A percentile compares a stretch with the other conserved stretches of the same genome.
Evolutionary conservation across 92 coral and sea anemone genomes (phyloP).

Genomic region (Pocillopora grandis): DNA sequence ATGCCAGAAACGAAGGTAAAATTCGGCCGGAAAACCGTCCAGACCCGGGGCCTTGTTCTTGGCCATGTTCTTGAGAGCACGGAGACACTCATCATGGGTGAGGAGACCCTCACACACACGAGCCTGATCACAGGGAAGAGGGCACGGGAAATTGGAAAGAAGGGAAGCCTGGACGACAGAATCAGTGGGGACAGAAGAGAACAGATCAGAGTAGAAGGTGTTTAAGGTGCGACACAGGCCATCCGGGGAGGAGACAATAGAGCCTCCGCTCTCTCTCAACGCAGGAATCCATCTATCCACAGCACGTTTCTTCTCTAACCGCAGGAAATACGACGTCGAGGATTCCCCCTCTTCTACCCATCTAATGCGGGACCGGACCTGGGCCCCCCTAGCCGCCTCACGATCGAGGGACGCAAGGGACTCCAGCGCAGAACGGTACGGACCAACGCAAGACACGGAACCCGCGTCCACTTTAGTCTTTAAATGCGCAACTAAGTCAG

Average conservation of each 20-base stretch:
- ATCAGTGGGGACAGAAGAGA: not conserved
- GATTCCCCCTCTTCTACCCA: constrained; percentile 53
- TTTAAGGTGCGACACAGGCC: constrained; percentile 16
- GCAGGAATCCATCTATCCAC: constrained; percentile 4
- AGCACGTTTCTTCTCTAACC: not conserved
- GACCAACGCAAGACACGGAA: not conserved
- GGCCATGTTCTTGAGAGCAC: constrained; percentile 45
- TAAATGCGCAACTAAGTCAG: not conserved
- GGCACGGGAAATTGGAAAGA: not conserved
- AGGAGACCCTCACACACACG: constrained; percentile 50
- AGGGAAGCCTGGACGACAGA: constrained; percentile 9
- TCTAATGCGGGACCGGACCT: constrained; percentile 8
- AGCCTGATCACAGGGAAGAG: not conserved
- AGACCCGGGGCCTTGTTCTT: constrained; percentile 46
- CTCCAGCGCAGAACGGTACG: too few species aligned
- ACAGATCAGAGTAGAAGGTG: constrained; percentile 8
- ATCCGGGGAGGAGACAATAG: too few species aligned
- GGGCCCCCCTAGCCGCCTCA: too few species aligned
- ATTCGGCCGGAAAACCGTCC: constrained; percentile 68
- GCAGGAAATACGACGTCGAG: constrained; percentile 22
- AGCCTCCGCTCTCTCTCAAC: not conserved
- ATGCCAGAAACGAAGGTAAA: constrained; percentile 60
- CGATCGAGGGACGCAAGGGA: too few species aligned
- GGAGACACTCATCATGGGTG: constrained; percentile 23
- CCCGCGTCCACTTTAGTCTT: constrained; percentile 18